Evolutionary conservation across 2,888 invertebrate species (phyloP).

Genomic region (Hemistola chrysoprasaria): DNA sequence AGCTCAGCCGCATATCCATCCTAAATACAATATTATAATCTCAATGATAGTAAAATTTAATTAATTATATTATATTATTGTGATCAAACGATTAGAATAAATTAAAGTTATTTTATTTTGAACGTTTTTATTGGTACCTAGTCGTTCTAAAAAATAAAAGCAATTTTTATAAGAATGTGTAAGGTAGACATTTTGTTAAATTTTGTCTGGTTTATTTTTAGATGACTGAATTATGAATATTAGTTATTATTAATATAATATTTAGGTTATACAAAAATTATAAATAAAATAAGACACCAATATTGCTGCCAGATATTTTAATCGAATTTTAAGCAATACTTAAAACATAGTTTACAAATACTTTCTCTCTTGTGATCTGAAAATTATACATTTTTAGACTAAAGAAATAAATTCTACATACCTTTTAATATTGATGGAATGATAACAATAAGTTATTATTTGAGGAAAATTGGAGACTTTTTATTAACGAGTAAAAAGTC

Average conservation of each 20-base stretch:
- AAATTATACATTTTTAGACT: constrained; percentile 17
- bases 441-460: too few species aligned
- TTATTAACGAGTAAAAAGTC: too few species aligned
- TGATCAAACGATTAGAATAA: constrained; percentile 27
- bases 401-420: constrained; percentile 5
- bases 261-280: constrained; percentile 14
- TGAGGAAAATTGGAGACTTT: too few species aligned
- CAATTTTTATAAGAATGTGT: too few species aligned
- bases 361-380: constrained; percentile 12
- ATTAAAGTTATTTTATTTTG: not conserved
- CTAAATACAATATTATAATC: constrained; percentile 55
- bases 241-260: not conserved
- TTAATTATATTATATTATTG: constrained; percentile 29
- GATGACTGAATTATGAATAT: not conserved
- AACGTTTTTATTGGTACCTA: too few species aligned
- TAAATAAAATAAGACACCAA: constrained; percentile 43
- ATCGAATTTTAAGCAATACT: constrained; percentile 51
- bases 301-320: constrained; percentile 39
- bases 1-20: constrained; percentile 77
- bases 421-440: too few species aligned
- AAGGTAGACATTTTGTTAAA: too few species aligned
- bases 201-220: constrained; percentile 1
- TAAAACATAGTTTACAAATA: constrained; percentile 34
- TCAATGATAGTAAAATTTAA: constrained; percentile 43
- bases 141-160: too few species aligned